phyloP scores from a whole-genome alignment of 2,797 vertebrate genomes.

The Petrocephalus schoutedeni region DNA sequence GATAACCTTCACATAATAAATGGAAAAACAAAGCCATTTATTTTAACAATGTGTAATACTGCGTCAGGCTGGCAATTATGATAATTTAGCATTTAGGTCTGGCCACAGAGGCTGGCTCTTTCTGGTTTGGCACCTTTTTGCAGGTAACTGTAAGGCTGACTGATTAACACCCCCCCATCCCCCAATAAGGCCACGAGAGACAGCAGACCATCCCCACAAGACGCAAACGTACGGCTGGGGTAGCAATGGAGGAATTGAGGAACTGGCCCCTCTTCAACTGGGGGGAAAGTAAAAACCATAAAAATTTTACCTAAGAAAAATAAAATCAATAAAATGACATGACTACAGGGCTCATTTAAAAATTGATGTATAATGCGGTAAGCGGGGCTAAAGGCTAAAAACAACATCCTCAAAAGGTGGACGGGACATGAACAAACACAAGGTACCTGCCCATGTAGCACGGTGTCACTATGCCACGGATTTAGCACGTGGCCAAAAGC shows the following conservation, averaged over 20 bases:
- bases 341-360: neutral
- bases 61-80: neutral
- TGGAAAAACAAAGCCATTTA: neutral
- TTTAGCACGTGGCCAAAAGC: neutral
- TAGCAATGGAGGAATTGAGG: too few species aligned
- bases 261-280: neutral
- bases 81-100: neutral
- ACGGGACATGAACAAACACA: neutral
- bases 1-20: neutral
- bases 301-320: neutral
- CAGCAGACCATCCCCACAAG: neutral
- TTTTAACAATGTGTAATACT: conserved; percentile 4
- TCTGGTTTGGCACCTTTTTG: neutral
- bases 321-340: neutral
- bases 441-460: neutral
- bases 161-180: neutral
- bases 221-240: neutral
- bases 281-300: neutral
- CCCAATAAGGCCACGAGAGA: neutral
- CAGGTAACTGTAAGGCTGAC: neutral
- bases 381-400: neutral
- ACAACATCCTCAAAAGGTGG: neutral
- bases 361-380: neutral
- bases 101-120: neutral
- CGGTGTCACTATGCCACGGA: neutral